A percentile compares a stretch with the other conserved stretches of the same genome.
These are phyloP conservation scores for Trigoniulus corallinus DNA, from an alignment of 1,140 invertebrate species.

Conservation along the genomic window DNA sequence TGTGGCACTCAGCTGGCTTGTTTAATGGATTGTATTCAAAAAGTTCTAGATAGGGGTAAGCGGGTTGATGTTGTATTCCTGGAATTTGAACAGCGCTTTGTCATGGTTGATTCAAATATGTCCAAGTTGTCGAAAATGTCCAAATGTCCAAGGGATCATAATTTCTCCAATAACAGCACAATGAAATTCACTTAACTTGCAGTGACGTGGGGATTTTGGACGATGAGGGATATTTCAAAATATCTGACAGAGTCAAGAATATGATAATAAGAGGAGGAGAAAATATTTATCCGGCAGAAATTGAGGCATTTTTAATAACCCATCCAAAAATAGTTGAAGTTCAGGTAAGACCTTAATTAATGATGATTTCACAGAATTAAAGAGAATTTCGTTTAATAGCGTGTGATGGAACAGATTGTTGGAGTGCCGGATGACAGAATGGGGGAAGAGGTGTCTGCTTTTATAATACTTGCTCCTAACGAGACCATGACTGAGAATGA, in stretches of 20 bases:
- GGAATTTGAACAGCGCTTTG: not conserved
- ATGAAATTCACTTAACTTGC: slow-evolving; percentile 6
- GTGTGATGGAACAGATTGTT: slow-evolving; percentile 27
- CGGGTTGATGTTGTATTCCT: too few relatives aligned
- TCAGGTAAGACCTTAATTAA: slow-evolving; percentile 3
- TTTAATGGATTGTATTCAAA: too few relatives aligned
- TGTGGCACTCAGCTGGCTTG: too few relatives aligned
- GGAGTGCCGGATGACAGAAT: slow-evolving; percentile 36
- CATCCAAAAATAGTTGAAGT: slow-evolving; percentile 33
- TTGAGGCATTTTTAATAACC: slow-evolving; percentile 34
- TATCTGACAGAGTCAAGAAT: slow-evolving; percentile 36
- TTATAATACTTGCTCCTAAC: slow-evolving; percentile 30
- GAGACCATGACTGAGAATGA: slow-evolving; percentile 34
- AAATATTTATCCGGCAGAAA: slow-evolving; percentile 36
- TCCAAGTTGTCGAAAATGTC: not conserved
- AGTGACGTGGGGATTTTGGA: slow-evolving; percentile 36
- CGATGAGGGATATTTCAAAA: slow-evolving; percentile 31
- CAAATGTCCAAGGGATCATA: not conserved
- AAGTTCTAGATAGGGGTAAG: too few relatives aligned
- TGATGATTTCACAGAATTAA: not conserved
- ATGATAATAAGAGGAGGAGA: slow-evolving; percentile 41
- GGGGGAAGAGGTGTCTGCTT: slow-evolving; percentile 39
- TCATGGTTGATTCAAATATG: not conserved
- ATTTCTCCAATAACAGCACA: not conserved
- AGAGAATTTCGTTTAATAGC: not conserved